phyloP scores from a whole-genome alignment of 2,888 invertebrate species.

The Nephrotoma guestfalica region DNA sequence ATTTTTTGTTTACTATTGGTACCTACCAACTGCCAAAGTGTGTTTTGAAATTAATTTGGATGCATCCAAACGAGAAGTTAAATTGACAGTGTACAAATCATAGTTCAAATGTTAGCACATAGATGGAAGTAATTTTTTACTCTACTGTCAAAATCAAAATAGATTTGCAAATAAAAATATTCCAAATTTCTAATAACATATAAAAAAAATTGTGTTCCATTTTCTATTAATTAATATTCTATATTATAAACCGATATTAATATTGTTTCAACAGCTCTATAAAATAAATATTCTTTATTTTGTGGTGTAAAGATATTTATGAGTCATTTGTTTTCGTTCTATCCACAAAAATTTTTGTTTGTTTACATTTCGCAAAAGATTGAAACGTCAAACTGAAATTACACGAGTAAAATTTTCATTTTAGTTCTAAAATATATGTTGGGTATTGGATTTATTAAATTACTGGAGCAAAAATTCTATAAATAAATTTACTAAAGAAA shows the following conservation, averaged over 20 bases:
- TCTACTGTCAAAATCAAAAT: no score
- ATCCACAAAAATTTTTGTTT: neutral
- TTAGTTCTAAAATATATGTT: neutral
- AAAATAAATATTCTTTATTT: neutral
- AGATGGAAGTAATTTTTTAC: no score
- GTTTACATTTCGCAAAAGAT: neutral
- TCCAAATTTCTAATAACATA: no score
- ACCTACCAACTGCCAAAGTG: no score
- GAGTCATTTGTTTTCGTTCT: neutral
- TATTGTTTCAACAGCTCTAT: neutral
- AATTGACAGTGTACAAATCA: no score
- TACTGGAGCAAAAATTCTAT: neutral
- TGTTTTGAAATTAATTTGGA: no score
- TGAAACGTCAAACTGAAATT: neutral
- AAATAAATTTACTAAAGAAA: neutral
- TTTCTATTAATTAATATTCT: no score
- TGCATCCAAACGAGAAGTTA: no score
- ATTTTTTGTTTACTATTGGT: no score
- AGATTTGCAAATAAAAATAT: no score
- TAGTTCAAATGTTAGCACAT: no score
- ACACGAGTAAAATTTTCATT: neutral
- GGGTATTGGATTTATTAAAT: neutral
- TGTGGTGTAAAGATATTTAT: neutral
- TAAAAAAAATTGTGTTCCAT: no score
- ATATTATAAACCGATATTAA: neutral